A percentile compares a stretch with the other conserved stretches of the same genome.
phyloP scores from a whole-genome alignment of 2,797 vertebrate genomes.

The Anabacerthia variegaticeps region DNA sequence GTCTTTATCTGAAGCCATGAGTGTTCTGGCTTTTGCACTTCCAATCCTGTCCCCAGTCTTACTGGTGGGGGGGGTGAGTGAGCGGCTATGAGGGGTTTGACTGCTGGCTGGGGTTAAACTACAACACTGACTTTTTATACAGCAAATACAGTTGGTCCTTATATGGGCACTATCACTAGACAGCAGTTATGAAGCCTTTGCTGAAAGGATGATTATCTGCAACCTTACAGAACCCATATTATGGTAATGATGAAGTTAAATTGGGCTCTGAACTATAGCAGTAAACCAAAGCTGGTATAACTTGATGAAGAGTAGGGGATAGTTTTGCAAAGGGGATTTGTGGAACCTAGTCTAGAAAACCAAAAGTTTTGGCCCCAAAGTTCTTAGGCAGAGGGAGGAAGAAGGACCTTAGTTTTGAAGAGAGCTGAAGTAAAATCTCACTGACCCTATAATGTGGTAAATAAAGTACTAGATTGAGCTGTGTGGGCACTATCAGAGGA shows the following conservation, averaged over 20 bases:
- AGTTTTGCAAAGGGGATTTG: background rate
- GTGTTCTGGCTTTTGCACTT: background rate
- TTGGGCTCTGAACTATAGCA: background rate
- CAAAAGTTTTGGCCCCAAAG: background rate
- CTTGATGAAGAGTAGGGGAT: background rate
- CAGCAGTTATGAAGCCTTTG: background rate
- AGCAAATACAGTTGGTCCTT: background rate
- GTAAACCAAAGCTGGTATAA: background rate
- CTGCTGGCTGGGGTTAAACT: background rate
- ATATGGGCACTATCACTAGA: background rate
- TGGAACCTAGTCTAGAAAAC: background rate
- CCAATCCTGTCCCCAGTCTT: background rate
- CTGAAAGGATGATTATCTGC: background rate
- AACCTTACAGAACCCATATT: background rate
- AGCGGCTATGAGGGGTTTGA: background rate
- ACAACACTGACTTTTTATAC: background rate
- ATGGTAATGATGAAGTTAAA: background rate
- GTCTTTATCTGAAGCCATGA: background rate
- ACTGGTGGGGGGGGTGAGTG: background rate
- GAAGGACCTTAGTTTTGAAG: slow-evolving; percentile 26
- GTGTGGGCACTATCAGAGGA: background rate
- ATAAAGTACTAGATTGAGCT: background rate
- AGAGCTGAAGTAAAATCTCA: slow-evolving; percentile 44
- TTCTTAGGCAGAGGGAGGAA: slow-evolving; percentile 10
- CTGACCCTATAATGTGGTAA: slow-evolving; percentile 27